Evolutionary conservation across 2,113 vertebrate genomes (phyloP).

Genomic region (Columba livia): DNA sequence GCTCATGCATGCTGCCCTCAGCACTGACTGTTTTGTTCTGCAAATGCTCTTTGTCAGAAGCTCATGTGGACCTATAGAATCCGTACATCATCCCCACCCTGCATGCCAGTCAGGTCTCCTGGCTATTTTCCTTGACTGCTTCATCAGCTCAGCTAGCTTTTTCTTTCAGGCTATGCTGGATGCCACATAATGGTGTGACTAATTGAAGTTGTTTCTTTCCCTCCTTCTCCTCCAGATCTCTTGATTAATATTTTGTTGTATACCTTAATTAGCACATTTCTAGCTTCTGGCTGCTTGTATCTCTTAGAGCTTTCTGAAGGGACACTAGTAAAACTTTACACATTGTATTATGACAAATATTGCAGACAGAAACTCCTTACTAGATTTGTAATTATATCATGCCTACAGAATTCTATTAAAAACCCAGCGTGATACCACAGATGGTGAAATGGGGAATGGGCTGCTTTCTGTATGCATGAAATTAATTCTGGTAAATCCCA

Average conservation of each 20-base stretch:
- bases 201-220: conserved; percentile 48
- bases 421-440: conserved; percentile 1
- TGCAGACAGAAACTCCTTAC: background rate
- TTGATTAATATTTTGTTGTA: conserved; percentile 60
- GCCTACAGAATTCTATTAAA: conserved; percentile 47
- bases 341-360: conserved; percentile 3
- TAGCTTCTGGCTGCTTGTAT: conserved; percentile 39
- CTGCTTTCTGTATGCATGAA: background rate
- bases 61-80: background rate
- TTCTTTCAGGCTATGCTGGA: conserved; percentile 53
- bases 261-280: conserved; percentile 49
- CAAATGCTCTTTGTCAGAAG: background rate
- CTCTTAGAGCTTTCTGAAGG: conserved; percentile 15
- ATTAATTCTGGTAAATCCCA: conserved; percentile 38
- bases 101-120: background rate
- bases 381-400: conserved; percentile 42
- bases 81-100: background rate
- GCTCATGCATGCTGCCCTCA: background rate
- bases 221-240: conserved; percentile 18
- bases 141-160: conserved; percentile 23
- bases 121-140: conserved; percentile 14
- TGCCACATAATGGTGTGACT: conserved; percentile 48
- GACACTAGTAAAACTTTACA: conserved; percentile 38
- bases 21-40: background rate
- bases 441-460: conserved; percentile 35